Percentiles rank a stretch among this genome's conserved stretches.
Evolutionary conservation across 1,140 invertebrate species (phyloP).

Genomic region (Drosophila elegans): DNA sequence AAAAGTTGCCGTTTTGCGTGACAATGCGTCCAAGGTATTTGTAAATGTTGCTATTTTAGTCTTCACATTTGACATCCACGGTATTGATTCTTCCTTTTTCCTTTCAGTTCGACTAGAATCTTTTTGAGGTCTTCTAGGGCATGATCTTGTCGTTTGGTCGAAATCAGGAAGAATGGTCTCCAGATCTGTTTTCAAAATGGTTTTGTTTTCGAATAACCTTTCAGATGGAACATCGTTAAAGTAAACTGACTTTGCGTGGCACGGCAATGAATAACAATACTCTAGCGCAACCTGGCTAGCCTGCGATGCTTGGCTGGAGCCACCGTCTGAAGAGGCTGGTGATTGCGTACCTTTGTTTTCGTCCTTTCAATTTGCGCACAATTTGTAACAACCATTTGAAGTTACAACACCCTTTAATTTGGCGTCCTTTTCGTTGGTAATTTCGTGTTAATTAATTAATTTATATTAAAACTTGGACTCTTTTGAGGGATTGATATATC

Average conservation of each 20-base stretch:
- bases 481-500: slow-evolving; percentile 50
- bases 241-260: slow-evolving; percentile 72
- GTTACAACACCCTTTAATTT: too few relatives aligned
- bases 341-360: slow-evolving; percentile 60
- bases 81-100: slow-evolving; percentile 58
- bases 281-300: slow-evolving; percentile 91
- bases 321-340: slow-evolving; percentile 83
- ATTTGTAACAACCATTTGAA: slow-evolving; percentile 6
- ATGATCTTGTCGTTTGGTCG: slow-evolving; percentile 42
- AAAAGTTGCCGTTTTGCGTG: slow-evolving; percentile 44
- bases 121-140: slow-evolving; percentile 77
- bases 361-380: slow-evolving; percentile 4
- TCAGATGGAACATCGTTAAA: not conserved
- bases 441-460: slow-evolving; percentile 19
- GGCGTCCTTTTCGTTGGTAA: not conserved
- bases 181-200: slow-evolving; percentile 8
- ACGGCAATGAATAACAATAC: slow-evolving; percentile 93
- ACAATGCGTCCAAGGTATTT: slow-evolving; percentile 28
- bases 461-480: slow-evolving; percentile 36
- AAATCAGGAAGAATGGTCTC: slow-evolving; percentile 13
- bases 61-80: slow-evolving; percentile 38
- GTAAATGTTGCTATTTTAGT: slow-evolving; percentile 25
- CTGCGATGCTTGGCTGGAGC: slow-evolving; percentile 87
- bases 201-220: slow-evolving; percentile 12
- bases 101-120: slow-evolving; percentile 68